Conservation (phyloP, 2,113 vertebrate species). For the Cromileptes altivelis region DNA sequence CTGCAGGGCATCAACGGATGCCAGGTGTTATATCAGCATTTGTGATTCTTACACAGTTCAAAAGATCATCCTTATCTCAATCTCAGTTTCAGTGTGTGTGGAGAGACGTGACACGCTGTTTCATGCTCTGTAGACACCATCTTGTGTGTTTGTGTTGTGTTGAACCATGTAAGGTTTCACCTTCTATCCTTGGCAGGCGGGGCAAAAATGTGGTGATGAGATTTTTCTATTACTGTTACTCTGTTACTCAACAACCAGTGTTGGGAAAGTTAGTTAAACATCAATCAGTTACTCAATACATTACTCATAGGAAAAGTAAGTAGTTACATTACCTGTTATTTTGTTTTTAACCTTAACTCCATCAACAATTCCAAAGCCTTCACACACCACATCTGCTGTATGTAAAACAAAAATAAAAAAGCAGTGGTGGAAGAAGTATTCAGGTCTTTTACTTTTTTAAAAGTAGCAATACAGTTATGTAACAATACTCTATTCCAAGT, state of each 20-base stretch:
- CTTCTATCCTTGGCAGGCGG: slow-evolving; percentile 14
- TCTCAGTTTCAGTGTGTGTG: slow-evolving; percentile 22
- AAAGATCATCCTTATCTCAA: slow-evolving; percentile 47
- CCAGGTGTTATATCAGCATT: slow-evolving; percentile 68
- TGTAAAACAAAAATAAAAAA: not conserved
- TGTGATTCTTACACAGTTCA: slow-evolving; percentile 45
- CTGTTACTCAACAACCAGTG: not conserved
- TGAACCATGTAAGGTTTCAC: slow-evolving; percentile 30
- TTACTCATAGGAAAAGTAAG: not conserved
- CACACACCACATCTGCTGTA: not conserved
- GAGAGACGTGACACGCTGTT: slow-evolving; percentile 29
- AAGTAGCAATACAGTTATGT: not conserved
- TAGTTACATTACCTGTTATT: too few species aligned
- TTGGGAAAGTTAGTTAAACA: not conserved
- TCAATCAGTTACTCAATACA: not conserved
- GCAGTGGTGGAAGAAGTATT: too few species aligned
- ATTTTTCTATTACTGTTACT: not conserved
- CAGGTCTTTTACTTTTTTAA: not conserved
- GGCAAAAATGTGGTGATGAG: slow-evolving; percentile 8
- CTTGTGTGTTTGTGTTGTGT: slow-evolving; percentile 3
- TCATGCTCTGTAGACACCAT: not conserved
- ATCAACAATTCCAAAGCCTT: too few species aligned
- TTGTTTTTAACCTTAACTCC: too few species aligned
- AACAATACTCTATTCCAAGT: not conserved
- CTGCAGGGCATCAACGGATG: slow-evolving; percentile 52